A percentile compares a stretch with the other conserved stretches of the same genome.
Evolutionary conservation across 1,140 invertebrate species (phyloP).

Genomic region (Bombus pyrosoma): DNA sequence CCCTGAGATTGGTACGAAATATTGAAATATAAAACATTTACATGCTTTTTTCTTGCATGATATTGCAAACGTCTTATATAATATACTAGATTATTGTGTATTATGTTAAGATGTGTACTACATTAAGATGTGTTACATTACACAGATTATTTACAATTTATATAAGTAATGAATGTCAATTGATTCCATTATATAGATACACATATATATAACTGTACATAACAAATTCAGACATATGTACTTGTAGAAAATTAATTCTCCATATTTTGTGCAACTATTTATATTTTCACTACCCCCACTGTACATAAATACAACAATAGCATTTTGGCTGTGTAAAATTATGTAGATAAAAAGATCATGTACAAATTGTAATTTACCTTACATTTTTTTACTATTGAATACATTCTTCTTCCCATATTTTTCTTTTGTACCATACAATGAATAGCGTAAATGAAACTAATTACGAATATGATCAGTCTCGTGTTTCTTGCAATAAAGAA

Average conservation of each 20-base stretch:
- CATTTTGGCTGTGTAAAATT: slow-evolving; percentile 1
- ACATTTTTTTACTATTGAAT: neutral
- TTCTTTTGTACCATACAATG: neutral
- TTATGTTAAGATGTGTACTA: neutral
- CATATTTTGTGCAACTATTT: slow-evolving; percentile 42
- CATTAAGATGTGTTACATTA: neutral
- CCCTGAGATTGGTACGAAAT: neutral
- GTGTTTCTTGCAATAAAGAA: neutral
- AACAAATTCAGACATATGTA: neutral
- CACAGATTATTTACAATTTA: slow-evolving; percentile 11
- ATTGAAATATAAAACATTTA: neutral
- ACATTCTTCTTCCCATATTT: neutral
- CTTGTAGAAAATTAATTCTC: neutral
- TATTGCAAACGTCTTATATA: neutral
- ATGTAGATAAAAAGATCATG: neutral
- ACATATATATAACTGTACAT: neutral
- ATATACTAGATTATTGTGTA: neutral
- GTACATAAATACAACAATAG: slow-evolving; percentile 16
- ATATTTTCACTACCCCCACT: slow-evolving; percentile 49
- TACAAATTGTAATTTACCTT: neutral
- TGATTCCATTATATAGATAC: neutral
- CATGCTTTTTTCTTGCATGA: neutral
- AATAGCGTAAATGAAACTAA: neutral
- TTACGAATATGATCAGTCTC: slow-evolving; percentile 48
- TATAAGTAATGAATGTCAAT: neutral